Base-by-base conservation (phyloP, 2,888 invertebrate species). In the Lysandra coridon region DNA sequence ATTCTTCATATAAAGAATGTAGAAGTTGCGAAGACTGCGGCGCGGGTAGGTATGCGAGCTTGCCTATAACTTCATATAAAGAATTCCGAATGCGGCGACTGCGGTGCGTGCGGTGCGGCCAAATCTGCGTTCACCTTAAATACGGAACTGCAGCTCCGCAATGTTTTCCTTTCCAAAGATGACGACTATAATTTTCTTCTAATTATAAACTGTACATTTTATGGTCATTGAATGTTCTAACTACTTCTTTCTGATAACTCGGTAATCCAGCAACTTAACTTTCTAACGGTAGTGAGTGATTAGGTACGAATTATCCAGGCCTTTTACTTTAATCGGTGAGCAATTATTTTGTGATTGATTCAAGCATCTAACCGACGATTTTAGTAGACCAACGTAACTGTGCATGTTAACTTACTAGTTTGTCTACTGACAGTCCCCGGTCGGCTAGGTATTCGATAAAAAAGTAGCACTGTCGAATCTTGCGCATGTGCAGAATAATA, bases 301-400 rank as follows among this genome's bases (percentile, higher is more conserved):
- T 69, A 69, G 14, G 76, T 14, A 33, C 33, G 57, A 76, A 57
- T 76, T 57, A 76, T 33, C 12, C 37, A 76, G 33, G 53, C 53
- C 30, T 49, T 76, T 76, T 76, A 76, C 76, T 53, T 57, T 76
- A 76, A 76, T 76, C 23, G 75, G 10, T 76, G 14, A 53, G 76
- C 33, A 57, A 57, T 76, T 76, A 76, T 23, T 33, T 33, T 33
- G 69, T 37, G 69, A 69, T 69, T 69, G 69, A 69, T 69, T 69
- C 6, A 6, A 69, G 69, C 33, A 64, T 30, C 30, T 23, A 69
- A 64, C 30, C 37, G 69, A 33, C 69, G 14, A 69, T 14, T 37
- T 69, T 37, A 69, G 14, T 33, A 4, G 33, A 33, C 33, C 30
- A 37, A 33, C 33, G 14, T 69, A 69, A 69, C 69, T 69, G 33